Conservation (phyloP, 2,113 vertebrate genomes). For the Morphnarchus princeps region DNA sequence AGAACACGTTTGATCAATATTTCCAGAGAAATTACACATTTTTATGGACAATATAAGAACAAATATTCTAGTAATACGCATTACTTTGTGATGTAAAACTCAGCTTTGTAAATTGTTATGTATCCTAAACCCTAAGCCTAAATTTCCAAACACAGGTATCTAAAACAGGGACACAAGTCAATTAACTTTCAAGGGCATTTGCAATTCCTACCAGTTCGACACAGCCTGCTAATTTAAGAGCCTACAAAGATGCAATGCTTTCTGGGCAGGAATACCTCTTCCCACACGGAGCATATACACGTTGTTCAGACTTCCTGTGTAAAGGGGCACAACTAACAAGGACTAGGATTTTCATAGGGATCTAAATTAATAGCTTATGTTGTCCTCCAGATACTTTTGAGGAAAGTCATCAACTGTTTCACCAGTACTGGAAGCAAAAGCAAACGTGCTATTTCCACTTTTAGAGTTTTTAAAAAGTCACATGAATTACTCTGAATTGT, state of each 20-base stretch:
- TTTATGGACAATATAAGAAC: not conserved
- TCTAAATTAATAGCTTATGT: not conserved
- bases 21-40: not conserved
- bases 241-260: not conserved
- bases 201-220: not conserved
- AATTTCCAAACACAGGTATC: not conserved
- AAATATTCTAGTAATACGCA: not conserved
- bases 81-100: not conserved
- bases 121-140: not conserved
- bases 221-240: not conserved
- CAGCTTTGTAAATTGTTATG: not conserved
- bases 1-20: not conserved
- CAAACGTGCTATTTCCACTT: constrained; percentile 48
- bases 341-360: not conserved
- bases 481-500: constrained; percentile 50
- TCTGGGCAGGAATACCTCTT: not conserved
- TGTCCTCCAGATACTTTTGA: not conserved
- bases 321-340: not conserved
- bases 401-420: constrained; percentile 13
- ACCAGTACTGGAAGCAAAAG: not conserved
- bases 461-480: constrained; percentile 23
- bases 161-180: not conserved
- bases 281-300: rapidly evolving
- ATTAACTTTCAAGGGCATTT: rapidly evolving
- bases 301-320: not conserved